phyloP scores from a whole-genome alignment of 2,113 vertebrate species.

The Hippolais icterina region DNA sequence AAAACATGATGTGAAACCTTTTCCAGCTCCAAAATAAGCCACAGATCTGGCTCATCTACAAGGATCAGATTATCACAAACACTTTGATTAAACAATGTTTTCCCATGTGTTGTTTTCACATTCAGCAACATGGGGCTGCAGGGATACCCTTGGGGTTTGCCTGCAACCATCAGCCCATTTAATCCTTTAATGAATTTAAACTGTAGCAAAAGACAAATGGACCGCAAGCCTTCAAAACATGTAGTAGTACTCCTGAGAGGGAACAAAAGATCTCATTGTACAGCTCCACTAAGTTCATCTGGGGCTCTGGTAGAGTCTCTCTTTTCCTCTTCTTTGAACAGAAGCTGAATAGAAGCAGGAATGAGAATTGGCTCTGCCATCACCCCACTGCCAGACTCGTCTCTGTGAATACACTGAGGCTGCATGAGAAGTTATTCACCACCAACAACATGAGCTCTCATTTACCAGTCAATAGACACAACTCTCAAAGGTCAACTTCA shows the following conservation, averaged over 20 bases:
- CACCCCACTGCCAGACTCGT: constrained; percentile 32
- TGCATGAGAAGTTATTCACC: constrained; percentile 32
- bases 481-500: constrained; percentile 26
- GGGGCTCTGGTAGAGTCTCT: constrained; percentile 60
- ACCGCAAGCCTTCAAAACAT: neutral
- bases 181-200: constrained; percentile 67
- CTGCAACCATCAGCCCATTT: constrained; percentile 53
- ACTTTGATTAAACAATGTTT: neutral
- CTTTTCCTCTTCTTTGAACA: constrained; percentile 66
- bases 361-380: constrained; percentile 64
- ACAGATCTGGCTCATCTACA: neutral
- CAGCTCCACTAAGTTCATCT: constrained; percentile 49
- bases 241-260: constrained; percentile 31
- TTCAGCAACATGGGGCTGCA: neutral
- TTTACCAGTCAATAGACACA: neutral
- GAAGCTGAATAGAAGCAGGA: constrained; percentile 71
- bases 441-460: constrained; percentile 3
- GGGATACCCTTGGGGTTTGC: constrained; percentile 3
- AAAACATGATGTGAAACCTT: neutral
- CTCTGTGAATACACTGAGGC: constrained; percentile 62
- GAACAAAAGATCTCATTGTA: constrained; percentile 75
- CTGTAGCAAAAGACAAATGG: constrained; percentile 70
- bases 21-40: neutral
- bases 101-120: neutral
- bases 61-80: neutral